Evolutionary conservation across 2,888 invertebrate species (phyloP), one percentile per base, ranked within the genome.

Genomic region (Parascotia fuliginaria): DNA sequence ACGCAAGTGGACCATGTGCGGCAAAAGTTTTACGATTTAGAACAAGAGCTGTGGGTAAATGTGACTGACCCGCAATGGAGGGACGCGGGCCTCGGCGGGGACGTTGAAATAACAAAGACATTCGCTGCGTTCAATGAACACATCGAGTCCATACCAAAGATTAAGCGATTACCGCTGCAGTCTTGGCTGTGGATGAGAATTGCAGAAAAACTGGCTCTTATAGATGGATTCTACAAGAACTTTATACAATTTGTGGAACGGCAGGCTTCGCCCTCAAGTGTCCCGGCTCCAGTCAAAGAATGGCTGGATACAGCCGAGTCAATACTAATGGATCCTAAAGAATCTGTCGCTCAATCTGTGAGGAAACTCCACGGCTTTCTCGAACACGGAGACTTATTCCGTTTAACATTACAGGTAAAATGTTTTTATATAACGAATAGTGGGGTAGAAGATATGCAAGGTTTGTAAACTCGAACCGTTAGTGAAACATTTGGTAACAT

Each of bases 101-200:
- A 94, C 70, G 85, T 94, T 19, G 90, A 92, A 60, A 76, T 95
- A 37, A 93, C 95, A 62, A 89, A 91, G 70, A 87, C 87, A 39
- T 95, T 94, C 77, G 89, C 93, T 55, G 77, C 77, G 11, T 92
- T 95, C 66, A 93, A 94, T 55, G 92, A 94, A 55, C 76, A 79
- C 14, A 66, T 95, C 13, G 90, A 93, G 42, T 57, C 71, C 31
- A 65, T 87, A 36, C 84, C 85, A 40, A 65, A 65, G 43, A 55
- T 78, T 22, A 79, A 78, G 40, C 73, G 84, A 16, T 78, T 84
- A 9, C 70, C 79, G 16, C 51, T 87, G 16, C 65, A 76, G 16
- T 75, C 94, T 4, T 95, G 95, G 93, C 83, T 95, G 54, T 96
- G 96, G 95, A 92, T 88, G 27, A 88, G 93, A 44, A 89, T 94